phyloP scores from a whole-genome alignment of 2,888 invertebrate genomes.

The Hypsopygia costalis region DNA sequence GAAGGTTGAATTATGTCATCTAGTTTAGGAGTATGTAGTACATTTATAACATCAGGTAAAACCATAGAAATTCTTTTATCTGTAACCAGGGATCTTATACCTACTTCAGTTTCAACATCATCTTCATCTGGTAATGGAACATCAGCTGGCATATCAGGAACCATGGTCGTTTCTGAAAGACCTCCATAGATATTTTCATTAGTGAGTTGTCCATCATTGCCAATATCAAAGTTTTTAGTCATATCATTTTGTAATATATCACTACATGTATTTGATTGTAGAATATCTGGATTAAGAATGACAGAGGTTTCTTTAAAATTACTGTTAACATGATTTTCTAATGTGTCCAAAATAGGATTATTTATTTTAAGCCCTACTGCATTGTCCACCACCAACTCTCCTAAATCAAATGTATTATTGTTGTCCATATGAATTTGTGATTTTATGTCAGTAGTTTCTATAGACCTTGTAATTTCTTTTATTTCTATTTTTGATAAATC shows the following conservation, averaged over 20 bases:
- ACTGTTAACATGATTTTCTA: background rate
- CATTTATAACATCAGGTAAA: constrained; percentile 2
- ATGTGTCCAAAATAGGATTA: background rate
- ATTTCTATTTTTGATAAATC: too few relatives aligned
- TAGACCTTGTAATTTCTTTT: too few relatives aligned
- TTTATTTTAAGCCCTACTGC: background rate
- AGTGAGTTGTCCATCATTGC: background rate
- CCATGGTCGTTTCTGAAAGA: background rate
- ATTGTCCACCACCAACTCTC: background rate
- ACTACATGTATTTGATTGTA: background rate
- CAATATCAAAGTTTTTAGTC: background rate
- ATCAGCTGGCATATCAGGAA: constrained; percentile 26
- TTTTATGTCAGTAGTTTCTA: too few relatives aligned
- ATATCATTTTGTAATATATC: background rate
- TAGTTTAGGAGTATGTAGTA: constrained; percentile 5
- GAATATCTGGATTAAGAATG: background rate
- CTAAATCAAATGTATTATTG: too few relatives aligned
- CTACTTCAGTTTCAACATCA: constrained; percentile 33
- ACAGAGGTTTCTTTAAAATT: background rate
- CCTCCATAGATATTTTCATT: background rate
- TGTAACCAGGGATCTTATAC: background rate
- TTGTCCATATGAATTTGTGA: too few relatives aligned
- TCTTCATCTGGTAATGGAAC: constrained; percentile 49
- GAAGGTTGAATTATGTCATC: background rate
- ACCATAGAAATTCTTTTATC: background rate